These are phyloP conservation scores for Capromys pilorides DNA, from an alignment of 2,797 vertebrate species.

Conservation along the genomic window DNA sequence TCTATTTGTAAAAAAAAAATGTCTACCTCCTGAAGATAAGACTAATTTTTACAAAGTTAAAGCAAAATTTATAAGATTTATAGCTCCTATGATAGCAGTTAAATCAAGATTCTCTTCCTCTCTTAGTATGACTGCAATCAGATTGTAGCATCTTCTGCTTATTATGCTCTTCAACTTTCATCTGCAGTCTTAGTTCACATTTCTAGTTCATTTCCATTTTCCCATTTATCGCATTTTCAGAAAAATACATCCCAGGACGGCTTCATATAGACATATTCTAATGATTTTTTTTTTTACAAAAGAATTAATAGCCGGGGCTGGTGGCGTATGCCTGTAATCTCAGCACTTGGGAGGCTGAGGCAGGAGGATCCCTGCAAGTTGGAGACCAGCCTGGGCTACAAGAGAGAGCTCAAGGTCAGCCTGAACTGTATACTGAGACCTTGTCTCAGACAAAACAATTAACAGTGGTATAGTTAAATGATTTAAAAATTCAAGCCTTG, in stretches of 20 bases:
- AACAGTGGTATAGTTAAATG: conserved; percentile 55
- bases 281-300: conserved; percentile 38
- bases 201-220: not conserved
- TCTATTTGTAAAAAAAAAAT: not conserved
- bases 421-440: too few relatives aligned
- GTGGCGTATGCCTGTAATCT: too few relatives aligned
- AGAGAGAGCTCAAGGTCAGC: too few relatives aligned
- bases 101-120: not conserved
- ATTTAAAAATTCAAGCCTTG: conserved; percentile 72
- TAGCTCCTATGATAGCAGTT: not conserved
- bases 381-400: too few relatives aligned
- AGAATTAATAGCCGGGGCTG: too few relatives aligned
- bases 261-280: conserved; percentile 16
- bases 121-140: not conserved
- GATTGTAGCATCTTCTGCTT: not conserved
- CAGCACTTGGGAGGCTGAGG: too few relatives aligned
- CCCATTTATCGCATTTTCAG: conserved; percentile 6
- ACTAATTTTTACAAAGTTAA: conserved; percentile 43
- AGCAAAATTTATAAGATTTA: not conserved
- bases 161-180: not conserved
- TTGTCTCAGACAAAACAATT: too few relatives aligned
- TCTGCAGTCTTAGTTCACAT: conserved; percentile 22
- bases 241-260: not conserved
- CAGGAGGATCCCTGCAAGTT: too few relatives aligned
- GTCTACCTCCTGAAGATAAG: not conserved